Conservation (phyloP, 1,140 invertebrate genomes). For the Prorops nasuta region DNA sequence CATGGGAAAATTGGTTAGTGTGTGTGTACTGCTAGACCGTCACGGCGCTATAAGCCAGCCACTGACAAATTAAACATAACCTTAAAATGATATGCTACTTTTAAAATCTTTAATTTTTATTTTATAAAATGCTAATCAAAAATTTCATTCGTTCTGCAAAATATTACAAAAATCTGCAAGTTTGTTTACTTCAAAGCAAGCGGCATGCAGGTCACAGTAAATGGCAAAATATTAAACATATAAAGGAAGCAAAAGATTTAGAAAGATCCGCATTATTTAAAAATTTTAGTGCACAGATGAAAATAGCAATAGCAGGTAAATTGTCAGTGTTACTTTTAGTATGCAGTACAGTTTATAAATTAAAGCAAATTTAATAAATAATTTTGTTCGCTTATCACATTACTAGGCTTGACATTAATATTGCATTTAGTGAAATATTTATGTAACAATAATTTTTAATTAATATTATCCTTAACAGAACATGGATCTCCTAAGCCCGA, state of each 20-base stretch:
- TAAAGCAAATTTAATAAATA: slow-evolving; percentile 4
- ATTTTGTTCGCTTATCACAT: slow-evolving; percentile 31
- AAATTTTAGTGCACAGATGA: slow-evolving; percentile 56
- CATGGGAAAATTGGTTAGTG: too few relatives aligned
- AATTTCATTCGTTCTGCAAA: too few relatives aligned
- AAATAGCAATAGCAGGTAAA: slow-evolving; percentile 58
- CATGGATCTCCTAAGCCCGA: slow-evolving; percentile 59
- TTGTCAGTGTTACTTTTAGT: slow-evolving; percentile 7
- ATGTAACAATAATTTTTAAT: neutral
- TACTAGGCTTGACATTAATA: too few relatives aligned
- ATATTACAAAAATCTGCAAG: too few relatives aligned
- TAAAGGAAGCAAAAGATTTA: slow-evolving; percentile 64
- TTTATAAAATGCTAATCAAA: too few relatives aligned
- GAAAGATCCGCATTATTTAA: slow-evolving; percentile 54
- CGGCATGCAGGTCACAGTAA: slow-evolving; percentile 69
- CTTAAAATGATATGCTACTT: too few relatives aligned
- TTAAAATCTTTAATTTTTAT: neutral
- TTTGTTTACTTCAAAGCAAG: slow-evolving; percentile 25
- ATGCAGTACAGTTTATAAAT: too few relatives aligned
- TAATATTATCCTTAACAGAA: slow-evolving; percentile 36
- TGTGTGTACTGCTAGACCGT: too few relatives aligned
- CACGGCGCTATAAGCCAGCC: too few relatives aligned
- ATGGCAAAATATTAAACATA: slow-evolving; percentile 72
- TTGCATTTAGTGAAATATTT: slow-evolving; percentile 15
- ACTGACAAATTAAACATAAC: too few relatives aligned